Evolutionary conservation across 2,113 vertebrate species (phyloP), one percentile per base, ranked within the genome.

Genomic region (Seriola rivoliana): DNA sequence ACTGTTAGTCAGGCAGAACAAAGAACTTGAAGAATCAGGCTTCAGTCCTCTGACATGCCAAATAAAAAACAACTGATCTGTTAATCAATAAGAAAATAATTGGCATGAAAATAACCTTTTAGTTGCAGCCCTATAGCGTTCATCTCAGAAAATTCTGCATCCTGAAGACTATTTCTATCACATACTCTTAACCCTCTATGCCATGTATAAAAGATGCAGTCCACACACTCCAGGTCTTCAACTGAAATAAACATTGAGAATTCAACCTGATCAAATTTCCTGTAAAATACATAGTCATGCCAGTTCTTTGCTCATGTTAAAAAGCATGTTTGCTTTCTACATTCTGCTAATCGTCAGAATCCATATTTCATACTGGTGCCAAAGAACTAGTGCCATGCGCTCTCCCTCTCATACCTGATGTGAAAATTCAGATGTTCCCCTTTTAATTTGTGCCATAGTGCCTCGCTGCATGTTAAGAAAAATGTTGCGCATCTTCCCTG

Each of bases 381-480:
- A 46, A 68, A 77, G 17, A 76, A 32, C 46, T 11, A 10, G 10
- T 14, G 10, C 9, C 36, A 32, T 70, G 66, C 57, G 13, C 16
- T 46, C 46, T 58, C 38, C 29, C 32, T 63, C 63, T 58, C 16
- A 21, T 32, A 71, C 40, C 40, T 71, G 40, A 85, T n/a, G 58
- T 84, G 54, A 84, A 81, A 66, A 89, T 36, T 69, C 85, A 88
- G 75, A 84, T 82, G 62, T 38, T 19, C 9, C 42, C 63, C 38
- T 59, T 76, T 80, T 72, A 85, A 72, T 87, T 34, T 79, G 59
- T 70, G 70, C 64, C 25, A 63, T 72, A 66, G 80, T 74, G 69
- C 70, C 25, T 59, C 71, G 68, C 75, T 64, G 64, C 85, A 67
- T 67, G 65, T 78, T 74, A 66, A 85, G 67, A 80, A 81, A 89